These are phyloP conservation scores for Galago senegalensis DNA, from an alignment of 2,797 vertebrate genomes.

Conservation along the genomic window DNA sequence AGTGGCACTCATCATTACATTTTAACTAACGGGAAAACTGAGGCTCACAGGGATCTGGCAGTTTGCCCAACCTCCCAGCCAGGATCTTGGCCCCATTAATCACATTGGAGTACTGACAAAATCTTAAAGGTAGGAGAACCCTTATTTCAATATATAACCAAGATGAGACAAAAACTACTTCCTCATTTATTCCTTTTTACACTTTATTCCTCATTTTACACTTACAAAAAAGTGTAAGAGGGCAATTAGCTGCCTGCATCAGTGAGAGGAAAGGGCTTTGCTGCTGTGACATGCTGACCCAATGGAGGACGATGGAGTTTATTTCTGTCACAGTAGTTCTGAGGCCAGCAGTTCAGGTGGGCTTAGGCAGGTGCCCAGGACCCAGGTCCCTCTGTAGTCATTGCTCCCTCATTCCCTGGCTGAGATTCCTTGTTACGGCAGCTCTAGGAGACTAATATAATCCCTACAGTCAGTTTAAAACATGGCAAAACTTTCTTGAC, in stretches of 20 bases:
- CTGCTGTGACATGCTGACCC: not conserved
- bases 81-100: too few relatives aligned
- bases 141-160: not conserved
- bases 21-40: not conserved
- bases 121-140: not conserved
- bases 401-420: not conserved
- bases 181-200: too few relatives aligned
- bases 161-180: not conserved
- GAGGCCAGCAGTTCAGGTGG: not conserved
- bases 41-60: not conserved
- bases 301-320: fast-evolving
- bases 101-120: not conserved
- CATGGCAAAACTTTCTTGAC: not conserved
- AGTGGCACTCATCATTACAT: fast-evolving
- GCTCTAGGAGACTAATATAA: not conserved
- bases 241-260: too few relatives aligned
- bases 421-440: not conserved
- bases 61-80: not conserved
- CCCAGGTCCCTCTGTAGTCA: not conserved
- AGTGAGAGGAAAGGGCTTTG: not conserved
- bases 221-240: too few relatives aligned
- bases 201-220: too few relatives aligned
- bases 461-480: not conserved
- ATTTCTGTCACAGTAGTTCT: fast-evolving
- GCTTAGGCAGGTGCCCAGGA: not conserved